Percentiles rank a stretch among this genome's conserved stretches.
Conservation (phyloP, 2,888 invertebrate genomes). For the Melipona bicolor region DNA sequence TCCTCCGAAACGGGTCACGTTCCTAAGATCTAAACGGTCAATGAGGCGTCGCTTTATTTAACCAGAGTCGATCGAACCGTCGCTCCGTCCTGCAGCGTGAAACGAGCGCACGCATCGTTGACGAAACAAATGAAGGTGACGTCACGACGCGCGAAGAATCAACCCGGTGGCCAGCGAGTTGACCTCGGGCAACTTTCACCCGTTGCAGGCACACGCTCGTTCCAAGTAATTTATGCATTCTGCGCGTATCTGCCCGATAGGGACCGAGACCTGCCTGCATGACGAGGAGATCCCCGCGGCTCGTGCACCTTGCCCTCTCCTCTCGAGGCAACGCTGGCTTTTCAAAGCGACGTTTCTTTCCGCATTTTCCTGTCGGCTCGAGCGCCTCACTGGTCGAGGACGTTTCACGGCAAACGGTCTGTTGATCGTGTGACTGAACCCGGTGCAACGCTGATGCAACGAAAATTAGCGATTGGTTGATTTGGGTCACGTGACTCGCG, state of each 20-base stretch:
- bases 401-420: neutral
- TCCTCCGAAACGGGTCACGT: no score
- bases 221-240: conserved; percentile 79
- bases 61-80: no score
- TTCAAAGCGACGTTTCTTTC: conserved; percentile 32
- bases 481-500: no score
- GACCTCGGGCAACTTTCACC: conserved; percentile 82
- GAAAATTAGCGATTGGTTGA: no score
- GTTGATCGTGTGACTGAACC: neutral
- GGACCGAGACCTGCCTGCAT: conserved; percentile 73
- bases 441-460: no score
- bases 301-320: conserved; percentile 75
- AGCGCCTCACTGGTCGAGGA: conserved; percentile 9
- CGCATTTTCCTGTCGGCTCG: conserved; percentile 26
- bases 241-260: conserved; percentile 73
- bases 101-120: no score
- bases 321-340: conserved; percentile 46
- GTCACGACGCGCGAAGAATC: conserved; percentile 19
- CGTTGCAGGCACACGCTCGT: conserved; percentile 67
- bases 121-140: neutral
- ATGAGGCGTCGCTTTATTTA: no score
- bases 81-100: no score
- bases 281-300: conserved; percentile 65
- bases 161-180: conserved; percentile 65
- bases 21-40: no score